Evolutionary conservation across 2,888 invertebrate species (phyloP).

Genomic region (Watsonalla cultraria): DNA sequence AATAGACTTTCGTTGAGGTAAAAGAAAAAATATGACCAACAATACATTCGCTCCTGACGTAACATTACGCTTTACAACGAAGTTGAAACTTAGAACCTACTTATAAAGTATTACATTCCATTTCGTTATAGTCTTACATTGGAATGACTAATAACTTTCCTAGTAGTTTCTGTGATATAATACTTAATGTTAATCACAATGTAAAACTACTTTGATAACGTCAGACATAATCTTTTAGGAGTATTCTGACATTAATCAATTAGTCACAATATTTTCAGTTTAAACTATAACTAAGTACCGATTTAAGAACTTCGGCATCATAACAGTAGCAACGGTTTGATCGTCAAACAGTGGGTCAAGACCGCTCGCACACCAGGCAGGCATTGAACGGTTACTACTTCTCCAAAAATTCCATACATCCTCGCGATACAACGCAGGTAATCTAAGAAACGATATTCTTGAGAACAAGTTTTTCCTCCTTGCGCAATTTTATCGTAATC

Average conservation of each 20-base stretch:
- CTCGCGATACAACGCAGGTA: background rate
- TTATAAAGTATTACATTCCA: background rate
- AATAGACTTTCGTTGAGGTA: background rate
- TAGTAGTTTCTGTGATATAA: too few relatives aligned
- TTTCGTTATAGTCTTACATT: too few relatives aligned
- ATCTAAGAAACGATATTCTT: background rate
- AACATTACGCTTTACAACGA: background rate
- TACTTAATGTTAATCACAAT: too few relatives aligned
- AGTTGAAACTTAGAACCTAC: background rate
- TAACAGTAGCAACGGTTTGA: constrained; percentile 26
- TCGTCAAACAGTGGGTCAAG: constrained; percentile 38
- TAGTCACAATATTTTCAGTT: too few relatives aligned
- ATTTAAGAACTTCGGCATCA: constrained; percentile 14
- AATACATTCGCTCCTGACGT: background rate
- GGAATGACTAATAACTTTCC: too few relatives aligned
- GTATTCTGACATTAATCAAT: too few relatives aligned
- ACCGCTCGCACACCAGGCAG: constrained; percentile 21
- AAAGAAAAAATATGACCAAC: background rate
- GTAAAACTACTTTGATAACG: too few relatives aligned
- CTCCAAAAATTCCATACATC: constrained; percentile 9
- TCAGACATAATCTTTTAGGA: too few relatives aligned
- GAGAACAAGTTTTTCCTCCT: too few relatives aligned
- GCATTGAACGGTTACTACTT: constrained; percentile 20
- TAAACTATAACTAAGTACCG: background rate
- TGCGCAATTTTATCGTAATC: too few relatives aligned